Evolutionary conservation across 2,113 vertebrate species (phyloP), one percentile per base, ranked within the genome.

Genomic region (Pluvialis apricaria): DNA sequence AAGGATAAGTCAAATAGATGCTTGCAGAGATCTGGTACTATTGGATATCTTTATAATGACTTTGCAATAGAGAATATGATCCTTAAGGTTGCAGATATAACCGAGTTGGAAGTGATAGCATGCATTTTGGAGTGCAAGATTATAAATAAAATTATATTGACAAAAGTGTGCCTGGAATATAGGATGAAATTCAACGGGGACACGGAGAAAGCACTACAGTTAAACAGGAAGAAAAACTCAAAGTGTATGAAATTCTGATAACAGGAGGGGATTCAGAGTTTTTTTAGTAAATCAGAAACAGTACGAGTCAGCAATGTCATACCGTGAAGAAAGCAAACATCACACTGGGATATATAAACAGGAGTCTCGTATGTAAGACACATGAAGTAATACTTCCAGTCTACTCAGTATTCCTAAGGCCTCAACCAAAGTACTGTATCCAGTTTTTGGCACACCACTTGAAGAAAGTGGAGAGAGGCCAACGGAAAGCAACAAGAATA

Each of bases 311-410:
- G 81, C 84, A 94, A 54, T 69, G 73, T 85, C 91, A 76, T 42
- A 87, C 87, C 0, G 44, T 80, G 89, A 95, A 78, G 87, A 94
- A 96, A 96, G 84, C 93, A 95, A 96, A 93, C 31, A 92, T 91
- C 94, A 49, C n/a, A 76, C 73, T 87, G 91, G 75, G 93, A 90
- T 94, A 69, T 45, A 54, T 69, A 96, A 96, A 94, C 90, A 95
- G 77, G 42, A 96, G 81, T 76, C 87, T 82, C 1, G 0, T 85
- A 91, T 49, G 62, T 26, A 82, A 76, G 89, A 80, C 73, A 61
- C 84, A 76, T 87, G 84, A 92, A 95, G 80, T 45, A 88, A 92
- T 78, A 82, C 69, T 88, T 94, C 77, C 89, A 78, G 80, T 83
- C 69, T 10, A 29, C 70, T 80, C 61, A 22, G 61, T n/a, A 49